Evolutionary conservation across 2,113 vertebrate genomes (phyloP).

Genomic region (Clupea harengus): DNA sequence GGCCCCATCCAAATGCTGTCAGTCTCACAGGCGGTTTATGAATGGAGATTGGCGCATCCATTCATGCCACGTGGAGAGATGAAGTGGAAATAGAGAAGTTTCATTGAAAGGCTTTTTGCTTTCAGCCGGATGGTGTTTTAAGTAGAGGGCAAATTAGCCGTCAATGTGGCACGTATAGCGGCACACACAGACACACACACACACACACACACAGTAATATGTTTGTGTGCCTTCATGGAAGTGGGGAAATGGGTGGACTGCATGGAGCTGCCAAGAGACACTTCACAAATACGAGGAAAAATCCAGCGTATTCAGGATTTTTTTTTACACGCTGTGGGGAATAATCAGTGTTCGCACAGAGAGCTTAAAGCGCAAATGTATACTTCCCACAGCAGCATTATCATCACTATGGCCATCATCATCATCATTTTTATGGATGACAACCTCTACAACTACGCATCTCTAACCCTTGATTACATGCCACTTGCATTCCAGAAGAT

Average conservation of each 20-base stretch:
- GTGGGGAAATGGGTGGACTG: neutral
- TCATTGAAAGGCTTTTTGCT: conserved; percentile 13
- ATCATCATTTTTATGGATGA: neutral
- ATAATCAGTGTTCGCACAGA: neutral
- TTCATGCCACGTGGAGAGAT: neutral
- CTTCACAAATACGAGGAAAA: neutral
- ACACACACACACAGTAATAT: neutral
- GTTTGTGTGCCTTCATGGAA: neutral
- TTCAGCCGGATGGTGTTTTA: neutral
- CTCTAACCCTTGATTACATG: neutral
- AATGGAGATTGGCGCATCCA: neutral
- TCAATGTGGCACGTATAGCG: neutral
- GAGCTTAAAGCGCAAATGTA: neutral
- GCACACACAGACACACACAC: neutral
- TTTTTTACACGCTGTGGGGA: no score
- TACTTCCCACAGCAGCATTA: neutral
- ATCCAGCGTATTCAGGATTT: no score
- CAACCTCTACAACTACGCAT: neutral
- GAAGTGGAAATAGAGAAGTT: neutral
- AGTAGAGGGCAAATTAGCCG: neutral
- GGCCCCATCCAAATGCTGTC: neutral
- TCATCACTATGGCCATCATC: neutral
- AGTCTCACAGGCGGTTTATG: neutral
- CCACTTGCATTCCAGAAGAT: neutral
- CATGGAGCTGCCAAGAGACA: neutral